Evolutionary conservation across 2,888 invertebrate genomes (phyloP).

Genomic region (Synanthedon myopaeformis): DNA sequence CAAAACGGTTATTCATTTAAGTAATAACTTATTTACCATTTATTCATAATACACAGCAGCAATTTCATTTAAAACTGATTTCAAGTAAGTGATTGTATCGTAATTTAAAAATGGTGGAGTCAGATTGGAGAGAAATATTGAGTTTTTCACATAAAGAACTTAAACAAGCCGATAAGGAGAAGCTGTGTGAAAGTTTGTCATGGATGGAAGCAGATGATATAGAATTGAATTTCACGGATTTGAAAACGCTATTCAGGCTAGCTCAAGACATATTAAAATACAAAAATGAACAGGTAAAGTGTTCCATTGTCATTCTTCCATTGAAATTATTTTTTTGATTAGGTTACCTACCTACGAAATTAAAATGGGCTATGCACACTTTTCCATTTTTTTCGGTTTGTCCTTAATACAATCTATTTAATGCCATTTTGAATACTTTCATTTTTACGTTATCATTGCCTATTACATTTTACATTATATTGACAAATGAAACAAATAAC

Average conservation of each 20-base stretch:
- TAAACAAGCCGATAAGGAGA: slow-evolving; percentile 72
- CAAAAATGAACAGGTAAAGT: slow-evolving; percentile 75
- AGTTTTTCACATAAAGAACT: slow-evolving; percentile 67
- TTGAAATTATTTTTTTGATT: neutral
- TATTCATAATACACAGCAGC: neutral
- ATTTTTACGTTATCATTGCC: too few species aligned
- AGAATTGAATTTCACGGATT: slow-evolving; percentile 65
- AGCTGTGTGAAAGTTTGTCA: slow-evolving; percentile 71
- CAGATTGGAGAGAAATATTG: slow-evolving; percentile 72
- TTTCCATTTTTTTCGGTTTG: slow-evolving; percentile 1
- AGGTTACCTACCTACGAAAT: neutral
- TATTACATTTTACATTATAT: too few species aligned
- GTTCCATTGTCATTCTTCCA: neutral
- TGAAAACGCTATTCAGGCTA: slow-evolving; percentile 69
- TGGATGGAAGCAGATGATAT: slow-evolving; percentile 73
- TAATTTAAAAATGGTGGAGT: slow-evolving; percentile 40
- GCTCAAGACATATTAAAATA: slow-evolving; percentile 77
- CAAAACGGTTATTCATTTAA: neutral
- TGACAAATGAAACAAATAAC: too few species aligned
- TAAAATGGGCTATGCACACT: neutral
- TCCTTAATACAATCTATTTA: too few species aligned
- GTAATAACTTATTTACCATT: neutral
- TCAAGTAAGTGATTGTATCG: too few species aligned
- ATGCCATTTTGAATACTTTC: too few species aligned
- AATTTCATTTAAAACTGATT: neutral